Base-by-base conservation (phyloP, 2,797 vertebrate genomes). In the Gambusia yucatana region DNA sequence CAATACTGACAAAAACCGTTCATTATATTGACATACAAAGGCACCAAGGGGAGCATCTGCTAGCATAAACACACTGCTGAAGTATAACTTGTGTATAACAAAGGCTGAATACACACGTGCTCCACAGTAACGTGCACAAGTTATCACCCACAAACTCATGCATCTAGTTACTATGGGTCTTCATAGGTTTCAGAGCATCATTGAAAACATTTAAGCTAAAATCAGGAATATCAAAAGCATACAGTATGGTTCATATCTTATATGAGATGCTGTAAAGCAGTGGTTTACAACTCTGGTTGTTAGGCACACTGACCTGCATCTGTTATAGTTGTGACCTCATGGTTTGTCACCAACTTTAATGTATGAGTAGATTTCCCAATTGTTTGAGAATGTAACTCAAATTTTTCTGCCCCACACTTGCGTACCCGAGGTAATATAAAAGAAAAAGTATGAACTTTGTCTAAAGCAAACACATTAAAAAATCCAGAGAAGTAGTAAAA, bases 1-100 rank as follows among this genome's bases (percentile, higher is more conserved):
- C 72, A 77, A 87, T 82, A 67, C 59, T 72, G 72, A 81, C 46
- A 77, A 85, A 82, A 14, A 41, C n/a, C 4, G 1, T 39, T 84
- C 70, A 77, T 72, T 74, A 79, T 78, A 47, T 74, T 79, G 76
- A 84, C 75, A 71, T 77, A 59, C 46, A 80, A 47, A 43, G 55
- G 57, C 48, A 79, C 8, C 17, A 1, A 44, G 67, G 63, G 86
- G 70, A 73, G 39, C 47, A 69, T 63, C 22, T 73, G 17, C 47
- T 63, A 41, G 20, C 41, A 59, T 50, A 46, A 82, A 75, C 48
- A 73, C 71, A 59, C 59, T 59, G 13, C 6, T 25, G 25, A 73
- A 77, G 65, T 77, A 75, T 65, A 44, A 33, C 69, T 65, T 67
- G 77, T 41, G 76, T 9, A 50, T 30, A 20, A n/a, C 70, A 30